These are phyloP conservation scores for Penaeus vannamei DNA, from an alignment of 1,140 invertebrate species.

Conservation along the genomic window DNA sequence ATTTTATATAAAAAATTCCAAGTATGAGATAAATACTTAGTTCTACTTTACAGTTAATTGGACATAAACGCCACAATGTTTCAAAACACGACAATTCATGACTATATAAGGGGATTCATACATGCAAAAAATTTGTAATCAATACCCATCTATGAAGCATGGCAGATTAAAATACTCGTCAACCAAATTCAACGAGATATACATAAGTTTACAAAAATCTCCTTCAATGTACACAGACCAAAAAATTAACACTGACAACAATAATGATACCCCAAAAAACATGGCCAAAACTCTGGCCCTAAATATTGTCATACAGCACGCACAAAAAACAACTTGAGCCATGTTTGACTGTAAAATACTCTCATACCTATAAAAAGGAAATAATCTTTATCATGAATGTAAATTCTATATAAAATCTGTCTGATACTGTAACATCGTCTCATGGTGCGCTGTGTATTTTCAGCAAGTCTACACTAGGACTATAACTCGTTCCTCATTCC, in stretches of 20 bases:
- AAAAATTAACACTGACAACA: constrained; percentile 30
- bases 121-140: constrained; percentile 49
- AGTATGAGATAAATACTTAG: constrained; percentile 58
- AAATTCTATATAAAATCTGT: constrained; percentile 63
- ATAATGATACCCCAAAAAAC: constrained; percentile 42
- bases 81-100: constrained; percentile 48
- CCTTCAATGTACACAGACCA: constrained; percentile 45
- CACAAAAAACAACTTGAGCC: constrained; percentile 40
- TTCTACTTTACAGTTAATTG: constrained; percentile 57
- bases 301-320: constrained; percentile 47
- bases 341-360: constrained; percentile 37
- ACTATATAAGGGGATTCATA: constrained; percentile 48
- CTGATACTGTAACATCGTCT: constrained; percentile 48
- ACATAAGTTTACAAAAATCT: constrained; percentile 15
- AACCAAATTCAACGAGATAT: constrained; percentile 42
- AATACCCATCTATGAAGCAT: constrained; percentile 49
- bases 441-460: constrained; percentile 50
- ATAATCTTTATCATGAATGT: constrained; percentile 31
- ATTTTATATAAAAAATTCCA: constrained; percentile 60
- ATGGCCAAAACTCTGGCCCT: constrained; percentile 4
- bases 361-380: constrained; percentile 47
- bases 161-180: constrained; percentile 40
- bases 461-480: constrained; percentile 51
- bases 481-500: constrained; percentile 18
- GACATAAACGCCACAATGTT: constrained; percentile 46